These are phyloP conservation scores for Cheirogaleus medius DNA, from an alignment of 2,113 vertebrate species.

Conservation along the genomic window DNA sequence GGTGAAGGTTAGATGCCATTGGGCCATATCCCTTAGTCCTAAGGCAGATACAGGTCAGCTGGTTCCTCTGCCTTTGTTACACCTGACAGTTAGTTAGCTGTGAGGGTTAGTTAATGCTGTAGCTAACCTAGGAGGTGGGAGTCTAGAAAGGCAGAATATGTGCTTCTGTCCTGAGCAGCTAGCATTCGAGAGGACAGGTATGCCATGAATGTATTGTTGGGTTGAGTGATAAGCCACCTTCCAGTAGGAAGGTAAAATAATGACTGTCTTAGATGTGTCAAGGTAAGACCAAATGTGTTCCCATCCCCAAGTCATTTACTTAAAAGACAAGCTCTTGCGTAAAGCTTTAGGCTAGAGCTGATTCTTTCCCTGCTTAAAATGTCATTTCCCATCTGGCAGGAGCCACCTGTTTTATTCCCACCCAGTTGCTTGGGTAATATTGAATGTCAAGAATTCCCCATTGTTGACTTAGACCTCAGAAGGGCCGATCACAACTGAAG, in stretches of 20 bases:
- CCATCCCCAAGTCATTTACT: background rate
- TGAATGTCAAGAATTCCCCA: slow-evolving; percentile 60
- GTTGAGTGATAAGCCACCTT: background rate
- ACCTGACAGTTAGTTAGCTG: background rate
- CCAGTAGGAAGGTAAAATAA: background rate
- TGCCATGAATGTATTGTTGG: background rate
- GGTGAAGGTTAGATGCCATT: background rate
- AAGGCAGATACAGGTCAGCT: background rate
- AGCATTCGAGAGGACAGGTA: background rate
- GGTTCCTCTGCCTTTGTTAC: slow-evolving; percentile 5
- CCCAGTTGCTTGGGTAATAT: background rate
- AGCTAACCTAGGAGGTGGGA: background rate
- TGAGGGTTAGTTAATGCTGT: background rate
- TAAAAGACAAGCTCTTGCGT: background rate
- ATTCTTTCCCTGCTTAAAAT: slow-evolving; percentile 50
- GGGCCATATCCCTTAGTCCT: background rate
- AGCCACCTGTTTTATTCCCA: background rate
- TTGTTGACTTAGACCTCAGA: slow-evolving; percentile 49
- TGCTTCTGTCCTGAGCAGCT: background rate
- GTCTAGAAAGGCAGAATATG: background rate
- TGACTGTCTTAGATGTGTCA: background rate
- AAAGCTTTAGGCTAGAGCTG: background rate
- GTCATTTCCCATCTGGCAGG: slow-evolving; percentile 34
- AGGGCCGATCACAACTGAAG: slow-evolving; percentile 7
- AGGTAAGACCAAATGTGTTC: background rate